Percentiles rank a stretch among this genome's conserved stretches.
Evolutionary conservation across 2,797 vertebrate genomes (phyloP).

Genomic region (Echiichthys vipera): DNA sequence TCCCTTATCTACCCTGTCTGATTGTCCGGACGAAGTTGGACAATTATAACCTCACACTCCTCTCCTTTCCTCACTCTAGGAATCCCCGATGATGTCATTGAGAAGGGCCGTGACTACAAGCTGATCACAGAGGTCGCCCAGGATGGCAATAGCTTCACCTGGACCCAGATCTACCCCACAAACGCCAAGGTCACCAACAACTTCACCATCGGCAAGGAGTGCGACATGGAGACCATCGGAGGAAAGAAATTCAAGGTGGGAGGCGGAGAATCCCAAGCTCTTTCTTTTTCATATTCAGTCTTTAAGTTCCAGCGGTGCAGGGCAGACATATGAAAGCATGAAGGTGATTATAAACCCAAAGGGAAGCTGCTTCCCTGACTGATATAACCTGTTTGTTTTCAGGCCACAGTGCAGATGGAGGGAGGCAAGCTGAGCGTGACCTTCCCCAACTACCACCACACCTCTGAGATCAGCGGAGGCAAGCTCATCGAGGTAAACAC

Average conservation of each 20-base stretch:
- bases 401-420: constrained; percentile 90
- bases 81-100: constrained; percentile 85
- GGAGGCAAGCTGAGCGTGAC: constrained; percentile 85
- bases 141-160: constrained; percentile 85
- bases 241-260: constrained; percentile 95
- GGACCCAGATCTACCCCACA: constrained; percentile 88
- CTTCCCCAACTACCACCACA: constrained; percentile 92
- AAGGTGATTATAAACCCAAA: background rate
- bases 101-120: constrained; percentile 91
- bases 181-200: constrained; percentile 86
- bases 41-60: background rate
- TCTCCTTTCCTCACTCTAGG: constrained; percentile 71
- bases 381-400: constrained; percentile 31
- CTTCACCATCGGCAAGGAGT: constrained; percentile 89
- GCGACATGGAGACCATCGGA: constrained; percentile 90
- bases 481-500: constrained; percentile 91
- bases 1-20: background rate
- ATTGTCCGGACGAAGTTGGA: background rate
- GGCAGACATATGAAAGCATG: background rate
- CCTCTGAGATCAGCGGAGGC: constrained; percentile 88
- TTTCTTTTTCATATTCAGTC: background rate
- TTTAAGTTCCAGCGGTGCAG: background rate
- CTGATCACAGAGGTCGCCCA: constrained; percentile 90
- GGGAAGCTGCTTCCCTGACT: background rate
- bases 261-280: background rate